Conservation (phyloP, 1,140 invertebrate species). For the Pararge aegeria region DNA sequence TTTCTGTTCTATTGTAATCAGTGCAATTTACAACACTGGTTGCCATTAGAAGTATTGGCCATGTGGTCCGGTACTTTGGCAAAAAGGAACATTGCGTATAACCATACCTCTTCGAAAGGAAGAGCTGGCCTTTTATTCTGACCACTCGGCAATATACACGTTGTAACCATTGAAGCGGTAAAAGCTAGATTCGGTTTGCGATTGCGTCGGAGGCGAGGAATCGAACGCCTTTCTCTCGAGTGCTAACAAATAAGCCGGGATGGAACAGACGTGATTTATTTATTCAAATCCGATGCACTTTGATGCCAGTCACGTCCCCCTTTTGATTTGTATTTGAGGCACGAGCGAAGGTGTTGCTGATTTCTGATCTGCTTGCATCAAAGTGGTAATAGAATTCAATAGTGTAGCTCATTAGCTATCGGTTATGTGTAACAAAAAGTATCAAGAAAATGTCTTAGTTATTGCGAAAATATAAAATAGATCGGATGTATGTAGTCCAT, state of each 20-base stretch:
- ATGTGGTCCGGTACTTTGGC: too few species aligned
- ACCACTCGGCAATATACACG: conserved; percentile 35
- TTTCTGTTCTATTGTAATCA: too few species aligned
- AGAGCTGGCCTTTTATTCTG: conserved; percentile 1
- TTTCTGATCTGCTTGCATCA: conserved; percentile 48
- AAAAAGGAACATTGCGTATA: too few species aligned
- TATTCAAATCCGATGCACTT: conserved; percentile 63
- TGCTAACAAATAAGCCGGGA: conserved; percentile 61
- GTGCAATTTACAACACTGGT: too few species aligned
- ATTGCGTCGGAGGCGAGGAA: conserved; percentile 53
- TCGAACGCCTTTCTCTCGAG: conserved; percentile 59
- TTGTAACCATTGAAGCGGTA: conserved; percentile 40
- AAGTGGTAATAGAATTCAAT: conserved; percentile 45
- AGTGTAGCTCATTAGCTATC: conserved; percentile 26
- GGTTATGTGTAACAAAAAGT: neutral
- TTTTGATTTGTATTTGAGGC: conserved; percentile 49
- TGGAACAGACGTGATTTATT: conserved; percentile 60
- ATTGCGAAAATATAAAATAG: too few species aligned
- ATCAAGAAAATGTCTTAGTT: neutral
- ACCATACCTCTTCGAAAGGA: too few species aligned
- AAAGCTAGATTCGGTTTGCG: conserved; percentile 52
- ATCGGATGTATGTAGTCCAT: too few species aligned
- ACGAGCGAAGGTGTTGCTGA: conserved; percentile 57
- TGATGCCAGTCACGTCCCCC: conserved; percentile 60
- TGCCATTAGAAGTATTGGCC: too few species aligned